A percentile compares a stretch with the other conserved stretches of the same genome.
These are phyloP conservation scores for Euphonia xanthogaster DNA, from an alignment of 2,797 vertebrate species.

Conservation along the genomic window DNA sequence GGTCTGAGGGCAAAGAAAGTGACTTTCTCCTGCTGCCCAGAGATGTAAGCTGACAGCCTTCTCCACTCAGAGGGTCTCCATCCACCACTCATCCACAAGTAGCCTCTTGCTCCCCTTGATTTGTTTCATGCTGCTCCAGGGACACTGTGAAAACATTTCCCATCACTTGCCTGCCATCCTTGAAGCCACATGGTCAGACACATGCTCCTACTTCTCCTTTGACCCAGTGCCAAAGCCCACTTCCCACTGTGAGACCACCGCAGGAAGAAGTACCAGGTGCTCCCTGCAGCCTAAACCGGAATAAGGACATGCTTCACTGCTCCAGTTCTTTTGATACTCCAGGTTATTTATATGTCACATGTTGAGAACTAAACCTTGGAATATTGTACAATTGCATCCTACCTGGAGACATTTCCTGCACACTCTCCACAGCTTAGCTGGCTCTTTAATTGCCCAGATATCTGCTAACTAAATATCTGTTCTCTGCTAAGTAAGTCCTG, in stretches of 20 bases:
- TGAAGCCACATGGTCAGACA: neutral
- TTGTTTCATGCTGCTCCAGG: neutral
- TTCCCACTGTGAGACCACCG: neutral
- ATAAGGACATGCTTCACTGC: neutral
- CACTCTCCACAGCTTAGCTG: neutral
- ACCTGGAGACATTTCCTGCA: neutral
- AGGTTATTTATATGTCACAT: fast-evolving
- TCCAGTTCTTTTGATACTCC: neutral
- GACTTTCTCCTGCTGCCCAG: neutral
- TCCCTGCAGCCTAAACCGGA: neutral
- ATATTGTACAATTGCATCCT: neutral
- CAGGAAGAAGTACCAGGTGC: neutral
- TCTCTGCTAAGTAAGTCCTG: neutral
- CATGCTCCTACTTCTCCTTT: neutral
- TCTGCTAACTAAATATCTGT: neutral
- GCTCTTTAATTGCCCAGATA: neutral
- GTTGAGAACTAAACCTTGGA: neutral
- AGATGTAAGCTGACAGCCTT: neutral
- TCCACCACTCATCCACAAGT: neutral
- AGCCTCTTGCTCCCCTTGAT: neutral
- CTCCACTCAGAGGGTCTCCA: neutral
- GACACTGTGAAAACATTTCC: neutral
- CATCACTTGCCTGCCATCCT: neutral
- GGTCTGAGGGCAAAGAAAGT: neutral
- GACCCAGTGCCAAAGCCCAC: neutral